phyloP scores from a whole-genome alignment of 2,113 vertebrate genomes.

The Thalassarche chlororhynchos region DNA sequence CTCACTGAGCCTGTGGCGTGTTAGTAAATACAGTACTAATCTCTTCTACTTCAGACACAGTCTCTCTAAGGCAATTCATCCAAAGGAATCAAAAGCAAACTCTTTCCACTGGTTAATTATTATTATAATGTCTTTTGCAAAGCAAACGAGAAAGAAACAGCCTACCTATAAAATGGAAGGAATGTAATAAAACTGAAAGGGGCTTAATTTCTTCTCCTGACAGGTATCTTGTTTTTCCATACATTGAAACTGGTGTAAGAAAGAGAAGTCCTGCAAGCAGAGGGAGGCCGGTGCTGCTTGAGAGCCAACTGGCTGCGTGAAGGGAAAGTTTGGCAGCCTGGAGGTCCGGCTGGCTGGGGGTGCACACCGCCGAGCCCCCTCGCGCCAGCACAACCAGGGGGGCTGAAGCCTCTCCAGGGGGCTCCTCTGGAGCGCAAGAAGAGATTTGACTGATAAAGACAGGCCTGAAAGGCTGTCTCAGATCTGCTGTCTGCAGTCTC shows the following conservation, averaged over 20 bases:
- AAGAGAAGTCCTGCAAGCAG: background rate
- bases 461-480: constrained; percentile 13
- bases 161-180: background rate
- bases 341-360: background rate
- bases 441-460: constrained; percentile 25
- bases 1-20: background rate
- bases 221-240: constrained; percentile 17
- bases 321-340: background rate
- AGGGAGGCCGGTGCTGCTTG: background rate
- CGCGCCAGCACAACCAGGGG: rapidly evolving
- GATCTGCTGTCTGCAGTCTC: background rate
- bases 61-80: background rate
- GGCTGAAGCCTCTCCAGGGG: background rate
- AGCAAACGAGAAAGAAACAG: background rate
- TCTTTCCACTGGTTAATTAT: background rate
- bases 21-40: constrained; percentile 6
- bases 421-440: background rate
- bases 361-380: background rate
- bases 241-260: background rate
- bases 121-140: background rate
- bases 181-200: background rate
- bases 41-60: background rate
- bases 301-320: background rate
- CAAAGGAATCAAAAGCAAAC: background rate
- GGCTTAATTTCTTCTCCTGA: background rate